phyloP scores from a whole-genome alignment of 2,797 vertebrate genomes.

The Selene dorsalis region DNA sequence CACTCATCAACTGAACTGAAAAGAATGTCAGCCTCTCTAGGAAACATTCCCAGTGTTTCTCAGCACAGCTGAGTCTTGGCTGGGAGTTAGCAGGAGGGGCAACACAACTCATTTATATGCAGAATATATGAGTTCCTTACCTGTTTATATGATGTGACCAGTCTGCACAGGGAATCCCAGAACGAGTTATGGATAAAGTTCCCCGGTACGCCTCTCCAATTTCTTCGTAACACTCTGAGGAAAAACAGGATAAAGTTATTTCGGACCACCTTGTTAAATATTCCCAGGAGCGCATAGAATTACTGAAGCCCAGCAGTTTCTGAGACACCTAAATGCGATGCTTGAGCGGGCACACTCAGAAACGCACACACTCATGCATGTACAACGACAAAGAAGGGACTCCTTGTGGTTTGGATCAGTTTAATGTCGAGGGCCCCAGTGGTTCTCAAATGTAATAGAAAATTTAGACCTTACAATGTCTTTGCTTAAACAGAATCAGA shows the following conservation, averaged over 20 bases:
- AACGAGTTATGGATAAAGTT: slow-evolving; percentile 91
- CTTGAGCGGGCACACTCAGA: slow-evolving; percentile 3
- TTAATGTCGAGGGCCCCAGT: slow-evolving; percentile 55
- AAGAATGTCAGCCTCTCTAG: slow-evolving; percentile 47
- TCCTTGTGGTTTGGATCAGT: slow-evolving; percentile 69
- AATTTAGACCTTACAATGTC: slow-evolving; percentile 45
- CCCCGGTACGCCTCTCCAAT: slow-evolving; percentile 92
- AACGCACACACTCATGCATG: slow-evolving; percentile 14
- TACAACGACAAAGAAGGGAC: slow-evolving; percentile 30
- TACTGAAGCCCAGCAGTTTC: slow-evolving; percentile 29
- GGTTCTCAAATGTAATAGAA: slow-evolving; percentile 61
- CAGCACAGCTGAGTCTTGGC: neutral
- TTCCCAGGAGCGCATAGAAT: slow-evolving; percentile 4
- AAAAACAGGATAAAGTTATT: slow-evolving; percentile 56
- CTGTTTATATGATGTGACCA: slow-evolving; percentile 92
- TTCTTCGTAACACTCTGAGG: slow-evolving; percentile 93
- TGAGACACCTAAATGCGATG: slow-evolving; percentile 43
- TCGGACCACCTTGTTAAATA: slow-evolving; percentile 31
- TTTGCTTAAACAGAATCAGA: slow-evolving; percentile 60
- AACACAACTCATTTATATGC: slow-evolving; percentile 6
- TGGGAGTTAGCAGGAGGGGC: neutral
- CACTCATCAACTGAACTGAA: slow-evolving; percentile 57
- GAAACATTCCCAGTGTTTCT: slow-evolving; percentile 44
- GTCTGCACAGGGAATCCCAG: slow-evolving; percentile 91
- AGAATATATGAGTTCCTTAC: slow-evolving; percentile 52